Evolutionary conservation across 2,888 invertebrate genomes (phyloP).

Genomic region (Blera fallax): DNA sequence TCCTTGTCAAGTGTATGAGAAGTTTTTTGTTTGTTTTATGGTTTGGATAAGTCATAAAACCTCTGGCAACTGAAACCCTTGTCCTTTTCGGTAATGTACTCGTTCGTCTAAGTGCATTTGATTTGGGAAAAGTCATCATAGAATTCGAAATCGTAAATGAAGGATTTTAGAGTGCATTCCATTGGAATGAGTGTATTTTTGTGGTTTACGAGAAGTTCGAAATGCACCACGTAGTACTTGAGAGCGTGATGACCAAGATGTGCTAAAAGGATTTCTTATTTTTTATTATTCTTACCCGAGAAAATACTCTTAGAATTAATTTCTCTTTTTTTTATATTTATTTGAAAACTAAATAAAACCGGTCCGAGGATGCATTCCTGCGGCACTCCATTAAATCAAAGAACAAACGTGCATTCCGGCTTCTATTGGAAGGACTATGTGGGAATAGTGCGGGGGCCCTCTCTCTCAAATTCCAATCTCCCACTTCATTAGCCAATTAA

Average conservation of each 20-base stretch:
- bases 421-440: background rate
- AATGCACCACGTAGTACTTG: background rate
- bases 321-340: background rate
- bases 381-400: background rate
- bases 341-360: background rate
- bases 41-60: background rate
- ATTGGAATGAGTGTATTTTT: background rate
- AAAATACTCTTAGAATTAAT: background rate
- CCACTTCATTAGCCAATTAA: background rate
- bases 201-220: background rate
- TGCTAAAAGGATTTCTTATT: conserved; percentile 7
- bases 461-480: background rate
- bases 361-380: background rate
- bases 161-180: background rate
- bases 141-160: conserved; percentile 5
- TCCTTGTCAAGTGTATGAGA: background rate
- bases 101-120: conserved; percentile 24
- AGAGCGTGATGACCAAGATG: background rate
- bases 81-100: background rate
- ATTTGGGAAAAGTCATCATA: conserved; percentile 5
- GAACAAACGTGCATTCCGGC: too few relatives aligned
- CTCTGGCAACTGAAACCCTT: background rate
- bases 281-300: too few relatives aligned
- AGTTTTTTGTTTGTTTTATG: background rate
- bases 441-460: background rate